Conservation (phyloP, 2,888 invertebrate species). For the Cosmorhoe ocellata region DNA sequence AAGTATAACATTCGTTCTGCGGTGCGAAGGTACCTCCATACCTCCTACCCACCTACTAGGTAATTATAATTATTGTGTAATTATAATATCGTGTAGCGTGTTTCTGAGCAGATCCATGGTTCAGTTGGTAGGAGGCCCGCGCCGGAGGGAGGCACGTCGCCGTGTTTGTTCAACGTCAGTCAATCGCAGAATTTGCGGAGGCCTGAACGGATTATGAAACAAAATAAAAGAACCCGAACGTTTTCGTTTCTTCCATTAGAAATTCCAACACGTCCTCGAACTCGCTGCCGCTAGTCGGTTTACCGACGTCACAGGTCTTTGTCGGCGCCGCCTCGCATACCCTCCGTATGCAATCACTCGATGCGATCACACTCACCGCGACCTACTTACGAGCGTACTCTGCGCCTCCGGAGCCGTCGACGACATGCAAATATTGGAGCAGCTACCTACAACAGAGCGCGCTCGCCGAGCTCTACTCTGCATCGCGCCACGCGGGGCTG, state of each 20-base stretch:
- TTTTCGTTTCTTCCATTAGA: not conserved
- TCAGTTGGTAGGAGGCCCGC: not conserved
- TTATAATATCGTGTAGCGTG: not conserved
- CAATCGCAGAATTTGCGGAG: conserved; percentile 7
- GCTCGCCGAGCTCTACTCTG: not conserved
- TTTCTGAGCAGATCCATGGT: not conserved
- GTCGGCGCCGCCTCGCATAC: too few relatives aligned
- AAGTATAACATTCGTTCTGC: too few relatives aligned
- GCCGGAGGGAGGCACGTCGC: conserved; percentile 13
- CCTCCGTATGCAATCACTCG: too few relatives aligned
- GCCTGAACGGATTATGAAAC: conserved; percentile 9
- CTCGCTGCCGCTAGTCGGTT: too few relatives aligned
- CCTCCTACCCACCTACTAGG: too few relatives aligned
- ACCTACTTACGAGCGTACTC: not conserved
- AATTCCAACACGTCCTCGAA: too few relatives aligned
- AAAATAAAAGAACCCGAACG: conserved; percentile 4
- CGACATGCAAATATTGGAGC: not conserved
- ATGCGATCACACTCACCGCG: not conserved
- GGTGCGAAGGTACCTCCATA: too few relatives aligned
- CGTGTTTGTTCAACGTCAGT: conserved; percentile 15
- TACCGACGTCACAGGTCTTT: too few relatives aligned
- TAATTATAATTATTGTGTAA: too few relatives aligned
- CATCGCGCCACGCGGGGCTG: too few relatives aligned
- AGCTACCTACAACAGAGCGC: not conserved
- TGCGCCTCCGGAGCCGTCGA: not conserved